A percentile compares a stretch with the other conserved stretches of the same genome.
Conservation (phyloP, 2,888 invertebrate species). For the Anodontia alba region DNA sequence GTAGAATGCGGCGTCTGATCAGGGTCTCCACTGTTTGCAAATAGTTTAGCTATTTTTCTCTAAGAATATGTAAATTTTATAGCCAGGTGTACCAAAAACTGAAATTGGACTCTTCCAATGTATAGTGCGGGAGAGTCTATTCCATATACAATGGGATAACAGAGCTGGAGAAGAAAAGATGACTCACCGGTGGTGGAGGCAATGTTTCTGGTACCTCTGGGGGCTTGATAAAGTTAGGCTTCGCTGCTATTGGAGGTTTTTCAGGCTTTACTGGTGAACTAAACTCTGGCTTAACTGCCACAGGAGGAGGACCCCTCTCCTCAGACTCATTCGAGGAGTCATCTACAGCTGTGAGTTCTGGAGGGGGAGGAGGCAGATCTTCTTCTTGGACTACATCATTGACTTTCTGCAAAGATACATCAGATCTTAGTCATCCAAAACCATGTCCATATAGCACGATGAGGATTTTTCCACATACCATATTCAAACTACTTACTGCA, state of each 20-base stretch:
- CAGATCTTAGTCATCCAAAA: slow-evolving; percentile 74
- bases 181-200: slow-evolving; percentile 22
- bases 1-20: too few relatives aligned
- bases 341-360: slow-evolving; percentile 70
- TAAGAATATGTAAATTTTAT: too few relatives aligned
- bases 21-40: too few relatives aligned
- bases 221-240: slow-evolving; percentile 21
- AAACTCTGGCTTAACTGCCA: slow-evolving; percentile 17
- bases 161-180: too few relatives aligned
- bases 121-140: too few relatives aligned
- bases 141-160: too few relatives aligned
- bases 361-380: slow-evolving; percentile 79
- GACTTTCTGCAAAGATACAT: slow-evolving; percentile 64
- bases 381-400: slow-evolving; percentile 67
- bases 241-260: slow-evolving; percentile 16
- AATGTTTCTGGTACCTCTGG: slow-evolving; percentile 41
- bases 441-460: too few relatives aligned
- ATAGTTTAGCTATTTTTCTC: too few relatives aligned
- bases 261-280: slow-evolving; percentile 24
- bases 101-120: too few relatives aligned
- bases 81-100: too few relatives aligned
- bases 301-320: slow-evolving; percentile 46
- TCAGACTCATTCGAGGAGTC: slow-evolving; percentile 35
- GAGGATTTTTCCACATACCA: too few relatives aligned
- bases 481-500: too few relatives aligned